A percentile compares a stretch with the other conserved stretches of the same genome.
These are phyloP conservation scores for Lasioglossum oenotherae DNA, from an alignment of 2,888 invertebrate species.

Conservation along the genomic window DNA sequence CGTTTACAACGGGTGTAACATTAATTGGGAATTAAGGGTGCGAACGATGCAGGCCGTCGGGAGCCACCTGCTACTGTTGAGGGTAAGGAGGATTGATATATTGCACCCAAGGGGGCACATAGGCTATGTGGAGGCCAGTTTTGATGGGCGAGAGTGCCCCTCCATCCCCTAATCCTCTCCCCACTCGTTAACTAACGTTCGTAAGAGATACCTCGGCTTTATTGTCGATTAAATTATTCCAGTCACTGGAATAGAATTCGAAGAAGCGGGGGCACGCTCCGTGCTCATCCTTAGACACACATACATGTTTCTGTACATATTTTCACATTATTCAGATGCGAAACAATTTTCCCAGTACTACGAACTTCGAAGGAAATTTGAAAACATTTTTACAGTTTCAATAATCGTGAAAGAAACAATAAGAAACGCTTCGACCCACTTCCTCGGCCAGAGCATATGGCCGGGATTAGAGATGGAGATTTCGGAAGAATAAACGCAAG, in stretches of 20 bases:
- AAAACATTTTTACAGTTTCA: not conserved
- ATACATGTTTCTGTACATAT: not conserved
- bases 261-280: not conserved
- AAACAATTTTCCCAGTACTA: no score
- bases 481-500: constrained; percentile 77
- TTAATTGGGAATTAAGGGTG: constrained; percentile 84
- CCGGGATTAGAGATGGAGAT: constrained; percentile 72
- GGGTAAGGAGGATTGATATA: constrained; percentile 82
- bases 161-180: constrained; percentile 50
- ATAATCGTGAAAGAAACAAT: not conserved
- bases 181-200: constrained; percentile 66
- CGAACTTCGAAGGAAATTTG: no score
- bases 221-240: constrained; percentile 63
- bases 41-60: constrained; percentile 77
- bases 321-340: not conserved
- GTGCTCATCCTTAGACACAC: not conserved
- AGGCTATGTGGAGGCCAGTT: constrained; percentile 32
- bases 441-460: constrained; percentile 67
- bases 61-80: constrained; percentile 82
- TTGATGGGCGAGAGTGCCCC: constrained; percentile 54
- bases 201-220: constrained; percentile 52
- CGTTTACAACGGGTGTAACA: constrained; percentile 70
- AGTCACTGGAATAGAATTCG: constrained; percentile 18
- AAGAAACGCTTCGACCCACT: not conserved
- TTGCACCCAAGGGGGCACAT: constrained; percentile 78